phyloP scores from a whole-genome alignment of 2,113 vertebrate species.

The Labeo rohita region DNA sequence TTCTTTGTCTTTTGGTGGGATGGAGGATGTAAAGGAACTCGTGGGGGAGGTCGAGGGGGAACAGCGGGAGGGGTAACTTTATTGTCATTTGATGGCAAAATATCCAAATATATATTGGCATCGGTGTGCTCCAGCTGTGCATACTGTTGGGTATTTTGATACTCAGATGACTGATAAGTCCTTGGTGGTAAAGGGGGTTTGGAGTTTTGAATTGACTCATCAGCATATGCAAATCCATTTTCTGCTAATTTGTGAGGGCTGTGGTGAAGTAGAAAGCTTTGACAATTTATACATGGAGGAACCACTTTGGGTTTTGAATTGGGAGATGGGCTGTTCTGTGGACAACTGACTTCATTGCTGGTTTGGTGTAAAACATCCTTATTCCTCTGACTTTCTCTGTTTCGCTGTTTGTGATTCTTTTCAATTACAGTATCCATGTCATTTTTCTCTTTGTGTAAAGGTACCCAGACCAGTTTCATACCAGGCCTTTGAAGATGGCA shows the following conservation, averaged over 20 bases:
- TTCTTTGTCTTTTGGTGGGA: neutral
- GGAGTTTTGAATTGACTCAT: neutral
- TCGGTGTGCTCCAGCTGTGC: neutral
- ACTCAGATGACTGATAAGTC: constrained; percentile 18
- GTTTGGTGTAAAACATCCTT: neutral
- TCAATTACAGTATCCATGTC: neutral
- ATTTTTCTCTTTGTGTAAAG: constrained; percentile 43
- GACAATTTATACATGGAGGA: constrained; percentile 45
- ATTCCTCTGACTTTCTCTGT: neutral
- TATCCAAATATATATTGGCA: constrained; percentile 47
- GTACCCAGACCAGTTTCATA: constrained; percentile 77
- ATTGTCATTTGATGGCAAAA: constrained; percentile 46
- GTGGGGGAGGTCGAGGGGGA: constrained; percentile 42
- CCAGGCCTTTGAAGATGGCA: constrained; percentile 73
- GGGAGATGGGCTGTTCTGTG: neutral
- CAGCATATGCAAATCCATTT: neutral
- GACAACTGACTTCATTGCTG: neutral
- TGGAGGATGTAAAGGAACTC: neutral
- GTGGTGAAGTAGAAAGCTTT: constrained; percentile 48
- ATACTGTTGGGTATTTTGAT: neutral
- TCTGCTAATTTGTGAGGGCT: neutral
- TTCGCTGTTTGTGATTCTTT: neutral
- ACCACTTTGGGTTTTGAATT: constrained; percentile 12
- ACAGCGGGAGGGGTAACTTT: neutral
- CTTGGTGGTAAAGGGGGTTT: constrained; percentile 35